Conservation (phyloP, 2,888 invertebrate species). For the Cosmia pyralina region DNA sequence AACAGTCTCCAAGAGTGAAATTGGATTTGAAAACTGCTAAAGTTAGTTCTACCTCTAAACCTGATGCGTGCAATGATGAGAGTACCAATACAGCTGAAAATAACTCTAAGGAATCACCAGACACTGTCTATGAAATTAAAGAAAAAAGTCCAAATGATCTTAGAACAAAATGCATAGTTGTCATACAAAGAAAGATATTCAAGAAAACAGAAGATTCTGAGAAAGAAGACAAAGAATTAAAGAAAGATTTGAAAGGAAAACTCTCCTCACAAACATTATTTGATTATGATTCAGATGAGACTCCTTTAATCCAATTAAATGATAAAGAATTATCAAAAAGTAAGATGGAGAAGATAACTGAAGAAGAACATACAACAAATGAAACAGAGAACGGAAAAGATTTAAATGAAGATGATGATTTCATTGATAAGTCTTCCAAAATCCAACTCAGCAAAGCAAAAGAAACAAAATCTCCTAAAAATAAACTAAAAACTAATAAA, state of each 20-base stretch:
- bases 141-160: slow-evolving; percentile 81
- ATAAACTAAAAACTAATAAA: slow-evolving; percentile 66
- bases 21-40: slow-evolving; percentile 32
- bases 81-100: slow-evolving; percentile 13
- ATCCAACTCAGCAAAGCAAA: slow-evolving; percentile 59
- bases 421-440: slow-evolving; percentile 64
- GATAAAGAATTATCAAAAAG: slow-evolving; percentile 62
- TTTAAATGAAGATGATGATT: slow-evolving; percentile 75
- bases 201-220: slow-evolving; percentile 67
- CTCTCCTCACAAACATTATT: slow-evolving; percentile 71
- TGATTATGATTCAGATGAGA: slow-evolving; percentile 84
- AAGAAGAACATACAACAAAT: slow-evolving; percentile 3
- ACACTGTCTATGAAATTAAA: slow-evolving; percentile 55
- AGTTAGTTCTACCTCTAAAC: slow-evolving; percentile 11
- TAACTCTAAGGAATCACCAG: slow-evolving; percentile 7
- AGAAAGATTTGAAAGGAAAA: slow-evolving; percentile 50
- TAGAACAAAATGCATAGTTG: slow-evolving; percentile 85
- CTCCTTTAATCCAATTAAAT: slow-evolving; percentile 77
- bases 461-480: slow-evolving; percentile 68
- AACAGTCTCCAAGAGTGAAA: slow-evolving; percentile 33
- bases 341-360: slow-evolving; percentile 8
- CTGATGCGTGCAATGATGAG: slow-evolving; percentile 2
- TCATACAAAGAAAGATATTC: slow-evolving; percentile 84
- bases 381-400: neutral
- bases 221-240: slow-evolving; percentile 21